Evolutionary conservation across 2,797 vertebrate species (phyloP), one percentile per base, ranked within the genome.

Genomic region (Periophthalmus magnuspinnatus): DNA sequence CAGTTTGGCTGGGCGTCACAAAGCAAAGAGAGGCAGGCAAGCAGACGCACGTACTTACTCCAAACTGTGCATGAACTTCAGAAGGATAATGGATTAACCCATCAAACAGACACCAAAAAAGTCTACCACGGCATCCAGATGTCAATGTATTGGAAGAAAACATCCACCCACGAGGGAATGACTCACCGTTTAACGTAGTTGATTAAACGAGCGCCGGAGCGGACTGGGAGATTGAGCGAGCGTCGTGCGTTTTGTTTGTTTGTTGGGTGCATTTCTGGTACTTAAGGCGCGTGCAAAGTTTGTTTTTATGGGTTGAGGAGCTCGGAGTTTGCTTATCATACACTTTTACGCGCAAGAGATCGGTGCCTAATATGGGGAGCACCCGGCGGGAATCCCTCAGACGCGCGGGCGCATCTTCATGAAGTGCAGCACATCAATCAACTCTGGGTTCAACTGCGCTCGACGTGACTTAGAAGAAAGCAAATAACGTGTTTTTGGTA

Each of bases 121-220:
- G 74, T 72, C 13, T 54, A 48, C 77, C 71, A 73, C 76, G 70
- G 84, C 57, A 83, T 89, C 88, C 86, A 88, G 87, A 92, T 91
- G 83, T 88, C 86, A 85, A 71, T 79, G 84, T 79, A 83, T 84
- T 78, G 84, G 89, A 86, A 81, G 83, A 81, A 72, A 83, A 78
- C 79, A 85, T 65, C 73, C 82, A 80, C 86, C 83, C 84, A 83
- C 81, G 77, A 60, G 48, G 83, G 77, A 50, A 63, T 92, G 89
- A 91, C 67, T 90, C 89, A 89, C 82, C 57, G 66, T 74, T 72
- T 78, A 74, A 89, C 85, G 77, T 86, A 83, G 86, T 69, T 62
- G 88, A 90, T 89, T 85, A 72, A 86, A 81, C 76, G 79, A 54
- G 80, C 88, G 82, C 75, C 87, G 88, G 90, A 91, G 90, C 90